Percentiles rank a stretch among this genome's conserved stretches.
Evolutionary conservation across 2,797 vertebrate genomes (phyloP).

Genomic region (Apodemus agrarius): DNA sequence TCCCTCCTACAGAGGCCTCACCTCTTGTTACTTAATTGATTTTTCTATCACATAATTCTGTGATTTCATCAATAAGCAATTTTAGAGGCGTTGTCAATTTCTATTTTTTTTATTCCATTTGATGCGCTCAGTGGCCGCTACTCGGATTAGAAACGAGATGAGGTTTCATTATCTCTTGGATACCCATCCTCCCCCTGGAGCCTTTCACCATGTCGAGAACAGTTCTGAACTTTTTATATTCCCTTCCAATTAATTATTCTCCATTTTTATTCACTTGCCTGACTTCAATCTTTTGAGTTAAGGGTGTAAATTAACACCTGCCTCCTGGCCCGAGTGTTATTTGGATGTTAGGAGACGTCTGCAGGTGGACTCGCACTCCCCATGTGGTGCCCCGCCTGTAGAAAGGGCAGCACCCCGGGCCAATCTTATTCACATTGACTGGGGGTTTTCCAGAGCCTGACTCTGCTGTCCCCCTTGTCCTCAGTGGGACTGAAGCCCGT

Average conservation of each 20-base stretch:
- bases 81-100: conserved; percentile 70
- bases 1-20: conserved; percentile 72
- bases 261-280: not conserved
- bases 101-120: conserved; percentile 78
- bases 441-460: not conserved
- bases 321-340: not conserved
- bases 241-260: conserved; percentile 60
- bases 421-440: not conserved
- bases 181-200: not conserved
- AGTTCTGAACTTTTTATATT: not conserved
- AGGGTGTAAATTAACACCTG: conserved; percentile 46
- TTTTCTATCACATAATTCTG: conserved; percentile 77
- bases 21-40: conserved; percentile 74
- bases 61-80: conserved; percentile 80
- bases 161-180: conserved; percentile 55
- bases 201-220: not conserved
- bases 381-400: rapidly evolving
- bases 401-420: rapidly evolving
- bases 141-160: not conserved
- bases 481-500: too few species aligned
- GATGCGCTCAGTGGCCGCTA: conserved; percentile 57
- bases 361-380: rapidly evolving
- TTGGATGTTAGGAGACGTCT: not conserved
- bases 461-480: not conserved
- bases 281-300: conserved; percentile 50